Conservation (phyloP, 2,797 vertebrate genomes). For the Fistularia commersonii region DNA sequence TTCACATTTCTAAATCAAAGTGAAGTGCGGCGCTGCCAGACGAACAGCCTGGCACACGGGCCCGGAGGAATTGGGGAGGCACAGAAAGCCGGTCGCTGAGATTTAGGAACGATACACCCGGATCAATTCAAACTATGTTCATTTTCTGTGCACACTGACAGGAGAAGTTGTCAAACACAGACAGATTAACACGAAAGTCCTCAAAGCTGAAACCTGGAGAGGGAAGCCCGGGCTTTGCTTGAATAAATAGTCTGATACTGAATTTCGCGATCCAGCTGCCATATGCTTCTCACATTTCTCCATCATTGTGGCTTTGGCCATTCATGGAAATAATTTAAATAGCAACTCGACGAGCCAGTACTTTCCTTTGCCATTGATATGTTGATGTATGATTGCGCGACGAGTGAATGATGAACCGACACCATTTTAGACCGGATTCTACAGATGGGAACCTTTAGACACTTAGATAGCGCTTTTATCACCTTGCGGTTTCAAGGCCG, state of each 20-base stretch:
- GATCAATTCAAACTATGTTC: constrained; percentile 53
- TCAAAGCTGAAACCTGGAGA: constrained; percentile 4
- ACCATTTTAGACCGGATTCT: no score
- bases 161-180: constrained; percentile 15
- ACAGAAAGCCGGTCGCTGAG: constrained; percentile 1
- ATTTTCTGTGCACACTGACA: constrained; percentile 31
- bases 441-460: no score
- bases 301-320: no score
- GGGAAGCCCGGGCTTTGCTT: constrained; percentile 4
- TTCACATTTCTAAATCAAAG: constrained; percentile 64
- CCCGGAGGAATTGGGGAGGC: constrained; percentile 13
- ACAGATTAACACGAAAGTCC: constrained; percentile 40
- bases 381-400: no score
- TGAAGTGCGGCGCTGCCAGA: constrained; percentile 40
- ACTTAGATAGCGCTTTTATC: no score
- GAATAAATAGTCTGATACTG: constrained; percentile 15
- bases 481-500: no score
- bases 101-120: constrained; percentile 35
- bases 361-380: no score
- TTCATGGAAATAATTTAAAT: no score
- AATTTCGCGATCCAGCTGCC: background rate
- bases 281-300: constrained; percentile 2
- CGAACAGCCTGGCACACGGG: constrained; percentile 23
- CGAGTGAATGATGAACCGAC: no score
- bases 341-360: no score